Conservation (phyloP, 2,888 invertebrate genomes). For the Leucophenga montana region DNA sequence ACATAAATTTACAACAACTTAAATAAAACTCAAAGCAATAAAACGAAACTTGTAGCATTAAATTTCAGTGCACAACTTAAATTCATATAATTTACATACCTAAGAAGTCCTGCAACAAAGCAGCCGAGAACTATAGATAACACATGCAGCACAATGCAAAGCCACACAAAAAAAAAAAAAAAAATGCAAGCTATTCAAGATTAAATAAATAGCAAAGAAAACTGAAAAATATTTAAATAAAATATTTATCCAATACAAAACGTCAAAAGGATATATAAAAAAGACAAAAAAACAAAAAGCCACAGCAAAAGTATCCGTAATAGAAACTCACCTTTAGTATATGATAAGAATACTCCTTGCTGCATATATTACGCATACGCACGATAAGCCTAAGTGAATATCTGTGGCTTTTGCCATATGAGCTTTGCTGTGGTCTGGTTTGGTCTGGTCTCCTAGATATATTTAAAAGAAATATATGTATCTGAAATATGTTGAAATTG, state of each 20-base stretch:
- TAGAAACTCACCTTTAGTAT: not conserved
- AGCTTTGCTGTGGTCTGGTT: not conserved
- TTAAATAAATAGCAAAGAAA: not conserved
- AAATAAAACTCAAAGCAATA: too few species aligned
- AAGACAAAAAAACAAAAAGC: not conserved
- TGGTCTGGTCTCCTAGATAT: too few species aligned
- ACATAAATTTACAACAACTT: too few species aligned
- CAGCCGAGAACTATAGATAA: too few species aligned
- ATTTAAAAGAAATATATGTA: not conserved
- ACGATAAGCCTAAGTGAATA: constrained; percentile 27
- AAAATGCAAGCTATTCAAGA: too few species aligned
- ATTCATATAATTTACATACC: too few species aligned
- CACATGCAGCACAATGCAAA: too few species aligned
- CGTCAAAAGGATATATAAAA: not conserved
- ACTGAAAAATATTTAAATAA: constrained; percentile 6
- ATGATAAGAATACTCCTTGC: constrained; percentile 44
- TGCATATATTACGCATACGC: constrained; percentile 49
- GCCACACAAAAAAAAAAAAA: too few species aligned
- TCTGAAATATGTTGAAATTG: not conserved
- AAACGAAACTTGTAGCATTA: too few species aligned
- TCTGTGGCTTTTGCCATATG: constrained; percentile 2
- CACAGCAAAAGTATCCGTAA: not conserved
- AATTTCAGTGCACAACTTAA: too few species aligned
- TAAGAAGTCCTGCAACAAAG: too few species aligned
- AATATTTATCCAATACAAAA: constrained; percentile 8